Evolutionary conservation across 2,797 vertebrate species (phyloP).

Genomic region (Muscicapa comitata): DNA sequence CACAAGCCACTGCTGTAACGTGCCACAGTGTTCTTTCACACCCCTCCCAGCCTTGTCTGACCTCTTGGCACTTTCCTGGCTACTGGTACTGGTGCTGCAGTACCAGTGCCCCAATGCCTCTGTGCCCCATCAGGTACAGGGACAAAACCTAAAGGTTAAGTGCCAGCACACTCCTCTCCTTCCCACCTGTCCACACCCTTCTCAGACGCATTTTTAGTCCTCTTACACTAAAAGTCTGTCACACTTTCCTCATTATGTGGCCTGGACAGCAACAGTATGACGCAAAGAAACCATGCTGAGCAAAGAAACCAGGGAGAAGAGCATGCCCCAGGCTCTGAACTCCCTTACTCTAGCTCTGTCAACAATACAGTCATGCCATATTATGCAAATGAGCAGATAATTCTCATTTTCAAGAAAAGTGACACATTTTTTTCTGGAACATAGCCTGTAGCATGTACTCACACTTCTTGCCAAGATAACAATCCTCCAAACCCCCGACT

Average conservation of each 20-base stretch:
- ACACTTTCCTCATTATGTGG: neutral
- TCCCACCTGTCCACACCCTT: neutral
- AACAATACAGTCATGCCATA: neutral
- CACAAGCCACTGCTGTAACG: neutral
- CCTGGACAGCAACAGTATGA: neutral
- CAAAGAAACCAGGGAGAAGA: neutral
- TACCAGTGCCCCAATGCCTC: neutral
- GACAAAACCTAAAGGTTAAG: neutral
- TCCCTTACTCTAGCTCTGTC: neutral
- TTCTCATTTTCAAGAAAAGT: conserved; percentile 47
- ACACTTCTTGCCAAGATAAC: neutral
- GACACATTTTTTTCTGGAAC: conserved; percentile 20
- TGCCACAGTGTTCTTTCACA: neutral
- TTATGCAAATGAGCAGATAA: conserved; percentile 3
- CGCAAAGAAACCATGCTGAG: neutral
- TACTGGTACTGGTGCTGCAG: accelerated
- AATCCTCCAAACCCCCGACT: neutral
- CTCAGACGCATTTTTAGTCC: neutral
- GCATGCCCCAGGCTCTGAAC: neutral
- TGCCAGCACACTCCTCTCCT: neutral
- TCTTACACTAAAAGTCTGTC: neutral
- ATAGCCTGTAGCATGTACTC: neutral
- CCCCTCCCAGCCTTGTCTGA: neutral
- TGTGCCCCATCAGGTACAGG: accelerated
- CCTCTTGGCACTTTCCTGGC: neutral